Evolutionary conservation across 2,888 invertebrate species (phyloP).

Genomic region (Eristalinus sepulchralis): DNA sequence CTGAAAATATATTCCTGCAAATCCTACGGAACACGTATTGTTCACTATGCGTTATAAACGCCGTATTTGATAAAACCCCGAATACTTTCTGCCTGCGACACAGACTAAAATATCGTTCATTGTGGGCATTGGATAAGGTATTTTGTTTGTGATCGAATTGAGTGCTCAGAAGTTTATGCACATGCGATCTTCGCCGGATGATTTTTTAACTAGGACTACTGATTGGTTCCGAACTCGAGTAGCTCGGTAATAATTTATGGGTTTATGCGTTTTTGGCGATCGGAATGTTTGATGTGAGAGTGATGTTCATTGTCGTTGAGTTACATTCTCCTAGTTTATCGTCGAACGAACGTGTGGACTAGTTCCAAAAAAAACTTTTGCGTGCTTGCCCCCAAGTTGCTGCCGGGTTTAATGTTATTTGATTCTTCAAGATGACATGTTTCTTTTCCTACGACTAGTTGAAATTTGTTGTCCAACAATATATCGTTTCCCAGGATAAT

Average conservation of each 20-base stretch:
- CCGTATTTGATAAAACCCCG: background rate
- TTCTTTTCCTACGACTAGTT: background rate
- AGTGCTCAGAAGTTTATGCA: too few relatives aligned
- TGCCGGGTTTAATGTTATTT: too few relatives aligned
- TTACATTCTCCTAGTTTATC: too few relatives aligned
- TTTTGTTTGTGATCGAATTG: background rate
- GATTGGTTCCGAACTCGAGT: background rate
- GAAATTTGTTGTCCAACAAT: background rate
- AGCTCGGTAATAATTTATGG: too few relatives aligned
- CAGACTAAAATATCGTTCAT: background rate
- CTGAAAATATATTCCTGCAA: background rate
- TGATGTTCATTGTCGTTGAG: too few relatives aligned
- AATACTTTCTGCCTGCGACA: background rate
- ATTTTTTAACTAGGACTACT: constrained; percentile 1
- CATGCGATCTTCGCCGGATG: background rate
- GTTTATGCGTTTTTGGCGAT: background rate
- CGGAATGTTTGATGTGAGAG: too few relatives aligned
- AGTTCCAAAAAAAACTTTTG: too few relatives aligned
- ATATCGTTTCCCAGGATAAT: background rate
- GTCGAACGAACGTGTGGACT: too few relatives aligned
- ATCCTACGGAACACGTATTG: background rate
- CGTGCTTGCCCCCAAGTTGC: too few relatives aligned
- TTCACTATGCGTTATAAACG: too few relatives aligned
- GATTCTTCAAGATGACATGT: background rate
- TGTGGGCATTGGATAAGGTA: background rate